Conservation (phyloP, 2,888 invertebrate species). For the Hirudinaria manillensis region DNA sequence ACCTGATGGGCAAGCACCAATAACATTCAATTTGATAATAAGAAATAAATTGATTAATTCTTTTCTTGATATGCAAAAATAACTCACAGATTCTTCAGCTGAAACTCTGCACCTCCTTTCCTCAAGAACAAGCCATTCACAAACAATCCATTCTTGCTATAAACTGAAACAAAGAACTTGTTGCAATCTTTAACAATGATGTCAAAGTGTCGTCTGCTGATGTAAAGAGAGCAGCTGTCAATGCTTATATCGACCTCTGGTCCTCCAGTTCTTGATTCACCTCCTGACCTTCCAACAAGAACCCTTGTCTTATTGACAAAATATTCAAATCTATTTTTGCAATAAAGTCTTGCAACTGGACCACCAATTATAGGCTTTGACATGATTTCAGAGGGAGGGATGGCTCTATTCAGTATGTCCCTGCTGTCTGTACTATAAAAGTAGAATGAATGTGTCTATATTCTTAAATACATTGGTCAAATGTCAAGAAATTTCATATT, state of each 20-base stretch:
- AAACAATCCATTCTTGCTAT: conserved; percentile 30
- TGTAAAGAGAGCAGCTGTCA: conserved; percentile 27
- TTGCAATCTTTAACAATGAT: conserved; percentile 15
- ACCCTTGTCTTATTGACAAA: conserved; percentile 28
- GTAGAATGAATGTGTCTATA: background rate
- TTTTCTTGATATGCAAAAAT: background rate
- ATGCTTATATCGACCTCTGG: conserved; percentile 28
- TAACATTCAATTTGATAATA: background rate
- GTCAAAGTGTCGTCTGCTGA: conserved; percentile 31
- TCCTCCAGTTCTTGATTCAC: background rate
- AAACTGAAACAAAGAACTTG: conserved; percentile 28
- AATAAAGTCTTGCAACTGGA: conserved; percentile 22
- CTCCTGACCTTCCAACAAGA: conserved; percentile 27
- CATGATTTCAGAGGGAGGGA: conserved; percentile 17
- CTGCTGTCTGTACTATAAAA: conserved; percentile 26
- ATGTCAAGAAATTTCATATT: too few species aligned
- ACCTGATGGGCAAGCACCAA: background rate
- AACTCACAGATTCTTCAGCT: conserved; percentile 25
- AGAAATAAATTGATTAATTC: background rate
- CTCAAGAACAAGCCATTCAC: conserved; percentile 27
- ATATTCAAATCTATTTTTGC: conserved; percentile 29
- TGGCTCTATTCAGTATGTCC: conserved; percentile 27
- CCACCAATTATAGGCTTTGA: conserved; percentile 16
- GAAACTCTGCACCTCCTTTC: conserved; percentile 28
- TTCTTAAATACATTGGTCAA: too few species aligned